These are phyloP conservation scores for Lipophrys pholis DNA, from an alignment of 2,113 vertebrate species.

Conservation along the genomic window DNA sequence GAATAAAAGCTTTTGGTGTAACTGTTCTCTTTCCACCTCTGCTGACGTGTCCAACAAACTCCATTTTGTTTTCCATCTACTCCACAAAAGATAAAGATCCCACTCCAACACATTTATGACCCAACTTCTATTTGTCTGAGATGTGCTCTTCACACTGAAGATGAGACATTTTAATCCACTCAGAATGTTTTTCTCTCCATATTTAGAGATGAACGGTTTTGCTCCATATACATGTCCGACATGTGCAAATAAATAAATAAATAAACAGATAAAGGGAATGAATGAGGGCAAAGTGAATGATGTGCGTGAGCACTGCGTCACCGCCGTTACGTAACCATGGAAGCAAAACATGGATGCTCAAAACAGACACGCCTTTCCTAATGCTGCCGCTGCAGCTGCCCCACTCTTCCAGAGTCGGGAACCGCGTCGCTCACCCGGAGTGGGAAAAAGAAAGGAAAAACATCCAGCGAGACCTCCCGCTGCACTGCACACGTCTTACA, in stretches of 20 bases:
- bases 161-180: not conserved
- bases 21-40: too few species aligned
- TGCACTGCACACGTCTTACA: constrained; percentile 11
- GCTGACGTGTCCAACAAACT: too few species aligned
- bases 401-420: constrained; percentile 16
- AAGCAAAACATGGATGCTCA: constrained; percentile 52
- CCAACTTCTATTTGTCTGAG: not conserved
- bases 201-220: not conserved
- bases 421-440: not conserved
- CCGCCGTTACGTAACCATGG: constrained; percentile 47
- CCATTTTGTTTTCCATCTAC: too few species aligned
- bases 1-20: too few species aligned
- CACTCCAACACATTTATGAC: not conserved
- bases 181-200: too few species aligned
- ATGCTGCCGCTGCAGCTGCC: constrained; percentile 6
- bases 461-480: constrained; percentile 2
- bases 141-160: not conserved
- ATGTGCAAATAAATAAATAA: not conserved
- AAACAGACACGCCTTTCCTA: constrained; percentile 26
- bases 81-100: too few species aligned
- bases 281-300: not conserved
- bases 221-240: not conserved
- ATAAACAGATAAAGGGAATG: not conserved
- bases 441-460: constrained; percentile 25
- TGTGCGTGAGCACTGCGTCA: constrained; percentile 25